Evolutionary conservation across 1,140 invertebrate species (phyloP), one percentile per base, ranked within the genome.

Genomic region (Drosophila lacertosa): DNA sequence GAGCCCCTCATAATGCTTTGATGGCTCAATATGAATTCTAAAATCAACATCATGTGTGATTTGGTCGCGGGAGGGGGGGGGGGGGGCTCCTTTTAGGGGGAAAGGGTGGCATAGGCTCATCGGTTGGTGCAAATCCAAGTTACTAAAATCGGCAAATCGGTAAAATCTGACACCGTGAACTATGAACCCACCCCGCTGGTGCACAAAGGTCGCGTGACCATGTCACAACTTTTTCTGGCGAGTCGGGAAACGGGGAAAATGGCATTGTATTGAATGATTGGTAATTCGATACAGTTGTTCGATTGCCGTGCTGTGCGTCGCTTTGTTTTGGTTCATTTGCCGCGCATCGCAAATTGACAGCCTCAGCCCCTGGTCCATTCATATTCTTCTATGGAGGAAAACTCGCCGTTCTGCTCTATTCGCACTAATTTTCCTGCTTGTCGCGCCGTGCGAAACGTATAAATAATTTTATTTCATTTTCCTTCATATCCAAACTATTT

Each of bases 201-300:
- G n/a, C 15, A 35, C 11, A 44, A 42, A 63, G 77, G 78, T 77
- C 75, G 42, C 76, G 65, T 82, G 78, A 69, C 80, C 72, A 81
- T 82, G 77, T 82, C 78, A 77, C 64, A 58, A 70, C 64, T 58
- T 59, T 58, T 59, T 33, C 7, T 40, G 29, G 26, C 18, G 15
- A 35, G 3, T 11, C 22, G 29, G 7, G 6, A 39, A 7, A 15
- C 26, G 32, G 33, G 16, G 39, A 15, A 35, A 53, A 18, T 32
- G 22, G 51, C 54, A 48, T 80, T 86, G 80, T 77, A 75, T 74
- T 75, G 71, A 71, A 80, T 82, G 82, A 82, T 88, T 88, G 82
- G 83, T 88, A 88, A 88, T 88, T 88, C 83, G 82, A 88, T 88
- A 88, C 82, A 88, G 70, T 82, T 82, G 82, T 88, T 84, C 81